phyloP scores from a whole-genome alignment of 2,113 vertebrate genomes.

The Raja brachyura region DNA sequence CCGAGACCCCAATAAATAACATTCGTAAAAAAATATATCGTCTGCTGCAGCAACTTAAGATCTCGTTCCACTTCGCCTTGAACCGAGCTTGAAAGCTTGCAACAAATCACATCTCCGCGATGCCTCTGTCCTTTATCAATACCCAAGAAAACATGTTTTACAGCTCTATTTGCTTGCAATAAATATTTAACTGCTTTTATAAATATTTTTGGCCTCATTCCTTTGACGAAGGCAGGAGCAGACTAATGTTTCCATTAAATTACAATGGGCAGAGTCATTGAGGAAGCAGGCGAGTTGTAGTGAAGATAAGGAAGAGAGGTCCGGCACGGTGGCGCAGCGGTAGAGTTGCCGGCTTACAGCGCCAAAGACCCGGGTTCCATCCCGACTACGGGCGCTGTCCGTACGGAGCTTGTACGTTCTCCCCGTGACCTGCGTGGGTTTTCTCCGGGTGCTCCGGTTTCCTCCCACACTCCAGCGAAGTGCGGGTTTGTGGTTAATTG shows the following conservation, averaged over 20 bases:
- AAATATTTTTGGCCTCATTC: background rate
- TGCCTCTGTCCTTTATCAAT: background rate
- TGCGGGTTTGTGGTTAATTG: too few species aligned
- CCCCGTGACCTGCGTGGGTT: too few species aligned
- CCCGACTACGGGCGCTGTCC: too few species aligned
- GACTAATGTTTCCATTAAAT: background rate
- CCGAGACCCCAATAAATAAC: background rate
- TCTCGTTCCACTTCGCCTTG: background rate
- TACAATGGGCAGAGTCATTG: background rate
- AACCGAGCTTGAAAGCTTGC: background rate
- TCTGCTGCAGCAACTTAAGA: background rate
- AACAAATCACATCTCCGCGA: background rate
- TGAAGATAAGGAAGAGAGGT: background rate
- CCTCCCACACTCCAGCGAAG: too few species aligned
- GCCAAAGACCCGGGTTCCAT: too few species aligned
- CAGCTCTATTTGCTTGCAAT: background rate
- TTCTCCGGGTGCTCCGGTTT: too few species aligned
- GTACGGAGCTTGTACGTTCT: too few species aligned
- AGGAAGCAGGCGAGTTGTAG: background rate
- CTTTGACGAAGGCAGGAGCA: background rate
- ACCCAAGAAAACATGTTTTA: background rate
- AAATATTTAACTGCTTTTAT: constrained; percentile 6
- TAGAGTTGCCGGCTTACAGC: too few species aligned
- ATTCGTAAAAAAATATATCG: background rate
- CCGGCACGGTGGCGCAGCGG: too few species aligned